phyloP scores from a whole-genome alignment of 2,888 invertebrate species.

The Rhopalosiphum nymphaeae region DNA sequence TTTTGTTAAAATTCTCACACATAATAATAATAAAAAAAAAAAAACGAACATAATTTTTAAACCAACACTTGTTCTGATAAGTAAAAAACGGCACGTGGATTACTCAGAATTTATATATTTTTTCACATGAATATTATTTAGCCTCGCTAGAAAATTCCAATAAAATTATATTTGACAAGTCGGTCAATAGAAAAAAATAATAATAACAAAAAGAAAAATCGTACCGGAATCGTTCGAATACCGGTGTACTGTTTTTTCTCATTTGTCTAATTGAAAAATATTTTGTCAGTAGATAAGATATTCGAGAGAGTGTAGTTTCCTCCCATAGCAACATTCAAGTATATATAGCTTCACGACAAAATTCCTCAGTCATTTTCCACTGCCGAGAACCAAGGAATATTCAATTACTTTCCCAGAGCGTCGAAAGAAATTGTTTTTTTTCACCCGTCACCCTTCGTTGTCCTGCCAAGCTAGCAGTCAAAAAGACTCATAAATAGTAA shows the following conservation, averaged over 20 bases:
- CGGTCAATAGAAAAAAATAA: neutral
- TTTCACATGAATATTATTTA: neutral
- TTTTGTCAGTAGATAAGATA: slow-evolving; percentile 6
- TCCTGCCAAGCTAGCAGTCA: neutral
- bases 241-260: slow-evolving; percentile 29
- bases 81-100: neutral
- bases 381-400: slow-evolving; percentile 22
- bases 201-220: neutral
- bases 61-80: too few relatives aligned
- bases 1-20: neutral
- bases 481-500: neutral
- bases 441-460: neutral
- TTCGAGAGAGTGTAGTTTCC: neutral
- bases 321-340: neutral
- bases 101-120: neutral
- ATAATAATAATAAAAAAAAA: neutral
- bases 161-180: slow-evolving; percentile 11
- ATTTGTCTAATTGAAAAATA: slow-evolving; percentile 63
- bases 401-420: slow-evolving; percentile 50
- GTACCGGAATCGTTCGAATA: neutral
- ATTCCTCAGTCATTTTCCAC: slow-evolving; percentile 36
- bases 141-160: neutral
- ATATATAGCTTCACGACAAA: neutral
- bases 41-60: neutral
- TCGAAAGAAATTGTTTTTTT: slow-evolving; percentile 33